A percentile compares a stretch with the other conserved stretches of the same genome.
phyloP scores from a whole-genome alignment of 1,140 invertebrate genomes.

The Coptotermes formosanus region DNA sequence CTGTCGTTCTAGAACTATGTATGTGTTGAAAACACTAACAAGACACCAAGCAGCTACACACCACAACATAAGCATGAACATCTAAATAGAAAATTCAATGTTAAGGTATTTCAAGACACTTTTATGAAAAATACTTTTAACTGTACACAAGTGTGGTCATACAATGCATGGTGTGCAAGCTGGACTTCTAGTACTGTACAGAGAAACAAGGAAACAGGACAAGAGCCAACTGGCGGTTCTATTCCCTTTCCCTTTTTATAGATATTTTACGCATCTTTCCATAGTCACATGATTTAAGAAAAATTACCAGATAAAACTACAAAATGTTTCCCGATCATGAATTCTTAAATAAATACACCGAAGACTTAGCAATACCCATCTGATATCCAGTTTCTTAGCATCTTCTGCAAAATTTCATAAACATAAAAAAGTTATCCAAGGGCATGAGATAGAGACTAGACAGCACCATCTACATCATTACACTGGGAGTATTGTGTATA shows the following conservation, averaged over 20 bases:
- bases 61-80: background rate
- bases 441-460: slow-evolving; percentile 6
- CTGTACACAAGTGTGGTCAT: background rate
- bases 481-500: background rate
- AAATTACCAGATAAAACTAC: background rate
- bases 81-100: background rate
- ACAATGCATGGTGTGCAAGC: background rate
- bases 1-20: background rate
- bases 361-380: background rate
- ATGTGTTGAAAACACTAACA: background rate
- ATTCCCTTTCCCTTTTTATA: background rate
- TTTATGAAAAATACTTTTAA: slow-evolving; percentile 1
- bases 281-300: background rate
- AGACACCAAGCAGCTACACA: slow-evolving; percentile 1
- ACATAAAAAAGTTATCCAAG: background rate
- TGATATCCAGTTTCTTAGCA: background rate
- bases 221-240: background rate
- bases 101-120: background rate
- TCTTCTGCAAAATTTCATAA: background rate
- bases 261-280: background rate
- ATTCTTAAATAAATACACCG: background rate
- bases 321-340: background rate
- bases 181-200: background rate
- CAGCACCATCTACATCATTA: background rate
- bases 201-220: background rate